Conservation (phyloP, 2,888 invertebrate genomes). For the Rhaphigaster nebulosa region DNA sequence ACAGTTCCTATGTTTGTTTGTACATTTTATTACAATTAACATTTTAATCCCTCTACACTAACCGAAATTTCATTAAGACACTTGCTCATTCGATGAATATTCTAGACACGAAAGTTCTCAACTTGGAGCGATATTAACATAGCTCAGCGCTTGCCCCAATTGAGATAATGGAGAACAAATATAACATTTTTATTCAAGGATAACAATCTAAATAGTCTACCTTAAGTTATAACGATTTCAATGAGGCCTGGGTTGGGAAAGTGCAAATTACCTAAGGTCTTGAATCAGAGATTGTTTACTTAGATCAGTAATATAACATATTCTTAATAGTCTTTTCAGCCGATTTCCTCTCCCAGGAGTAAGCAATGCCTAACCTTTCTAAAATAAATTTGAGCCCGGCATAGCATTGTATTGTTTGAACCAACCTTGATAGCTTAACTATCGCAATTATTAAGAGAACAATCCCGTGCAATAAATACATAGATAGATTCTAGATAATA, state of each 20-base stretch:
- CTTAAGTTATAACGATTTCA: not conserved
- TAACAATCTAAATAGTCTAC: not conserved
- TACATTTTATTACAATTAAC: too few relatives aligned
- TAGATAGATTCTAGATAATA: too few relatives aligned
- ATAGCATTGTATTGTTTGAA: too few relatives aligned
- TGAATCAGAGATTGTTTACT: not conserved
- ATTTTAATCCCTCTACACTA: too few relatives aligned
- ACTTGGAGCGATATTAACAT: not conserved
- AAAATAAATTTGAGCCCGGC: not conserved
- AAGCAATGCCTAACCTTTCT: not conserved
- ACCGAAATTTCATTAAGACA: not conserved
- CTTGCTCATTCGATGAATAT: not conserved
- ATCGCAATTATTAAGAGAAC: too few relatives aligned
- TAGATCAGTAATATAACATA: not conserved
- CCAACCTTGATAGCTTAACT: too few relatives aligned
- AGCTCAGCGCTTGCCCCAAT: not conserved
- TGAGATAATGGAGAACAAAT: not conserved
- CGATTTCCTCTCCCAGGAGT: not conserved
- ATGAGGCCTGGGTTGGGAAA: not conserved
- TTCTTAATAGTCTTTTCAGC: not conserved
- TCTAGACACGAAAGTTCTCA: not conserved
- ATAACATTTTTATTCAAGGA: conserved; percentile 19
- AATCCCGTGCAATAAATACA: too few relatives aligned
- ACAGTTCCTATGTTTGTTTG: too few relatives aligned
- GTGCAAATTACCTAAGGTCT: not conserved